Evolutionary conservation across 2,113 vertebrate genomes (phyloP), one percentile per base, ranked within the genome.

Genomic region (Suricata suricatta): DNA sequence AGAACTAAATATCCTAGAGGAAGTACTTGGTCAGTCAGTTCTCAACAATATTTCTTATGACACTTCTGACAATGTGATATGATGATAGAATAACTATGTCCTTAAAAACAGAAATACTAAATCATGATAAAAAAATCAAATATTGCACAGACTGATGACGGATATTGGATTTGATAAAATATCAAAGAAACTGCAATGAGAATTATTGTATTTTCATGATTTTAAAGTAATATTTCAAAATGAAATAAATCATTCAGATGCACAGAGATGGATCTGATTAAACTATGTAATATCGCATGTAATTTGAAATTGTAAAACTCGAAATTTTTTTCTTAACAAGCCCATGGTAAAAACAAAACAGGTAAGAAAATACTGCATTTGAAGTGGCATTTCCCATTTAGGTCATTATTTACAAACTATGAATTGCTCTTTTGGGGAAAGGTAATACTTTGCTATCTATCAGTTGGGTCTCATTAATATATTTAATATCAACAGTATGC

Each of bases 141-240:
- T 91, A 95, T 85, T 91, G 93, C 76, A 63, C 17, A 94, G 85
- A 86, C 60, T 71, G 88, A 82, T 95, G 81, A 82, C 29, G 79
- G 93, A 97, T 97, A 97, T 86, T 97, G 92, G 64, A 79, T 97
- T 90, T 96, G 96, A 97, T 95, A 97, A 97, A 96, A 50, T 90
- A 91, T 77, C 88, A 95, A 82, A 95, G 76, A 93, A 95, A 66
- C 33, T 47, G 35, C 33, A 71, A 90, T 85, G 44, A 94, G 66
- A 93, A 93, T 88, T 92, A 93, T 57, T 96, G 50, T 74, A 95
- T 71, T 90, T 89, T 90, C 44, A 97, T 15, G 31, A 86, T 50
- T 95, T 44, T 82, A 84, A 97, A 97, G 77, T 69, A 92, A 93
- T 76, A 91, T 90, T 96, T 86, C 71, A 97, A 93, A 95, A 98